Evolutionary conservation across 2,113 vertebrate genomes (phyloP), one percentile per base, ranked within the genome.

Genomic region (Hylia prasina): DNA sequence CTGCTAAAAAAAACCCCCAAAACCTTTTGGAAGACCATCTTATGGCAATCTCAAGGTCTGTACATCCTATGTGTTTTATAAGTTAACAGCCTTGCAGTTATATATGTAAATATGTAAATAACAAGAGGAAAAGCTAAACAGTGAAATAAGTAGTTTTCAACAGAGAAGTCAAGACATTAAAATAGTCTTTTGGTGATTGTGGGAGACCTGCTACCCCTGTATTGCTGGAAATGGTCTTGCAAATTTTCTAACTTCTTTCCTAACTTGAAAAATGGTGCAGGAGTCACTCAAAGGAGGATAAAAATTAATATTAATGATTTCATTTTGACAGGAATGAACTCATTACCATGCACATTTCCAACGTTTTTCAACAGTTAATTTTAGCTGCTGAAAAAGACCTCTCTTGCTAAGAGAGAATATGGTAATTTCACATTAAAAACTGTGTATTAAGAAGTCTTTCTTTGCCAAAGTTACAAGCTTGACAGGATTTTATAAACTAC

Each of bases 281-380:
- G 70, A 97, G 58, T 91, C 93, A 94, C 71, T 94, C 93, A 94
- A 85, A 92, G 71, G 93, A 95, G 80, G 83, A 82, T 83, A 95
- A 94, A 95, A 95, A 96, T 96, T 96, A 96, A 97, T 96, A 97
- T 96, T 96, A 96, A 95, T 96, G 92, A 92, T 94, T 93, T 93
- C 93, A 95, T 96, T 96, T 96, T 97, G 95, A 96, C 89, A 95
- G 90, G 87, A 97, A 95, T 86, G 94, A 94, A 93, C 81, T 96
- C 95, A 96, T 94, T 97, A 95, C 90, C 81, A 95, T 96, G 93
- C 95, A 94, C 90, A 93, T 96, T 96, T 96, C 82, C 95, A 97
- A 94, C 96, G 90, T 96, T 97, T 97, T 94, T 96, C 95, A 96
- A 96, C 94, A 97, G 83, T 97, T 95, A 96, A 97, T 97, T 96